Base-by-base conservation (phyloP, 2,888 invertebrate genomes). In the Mesorhabditis spiculigera region DNA sequence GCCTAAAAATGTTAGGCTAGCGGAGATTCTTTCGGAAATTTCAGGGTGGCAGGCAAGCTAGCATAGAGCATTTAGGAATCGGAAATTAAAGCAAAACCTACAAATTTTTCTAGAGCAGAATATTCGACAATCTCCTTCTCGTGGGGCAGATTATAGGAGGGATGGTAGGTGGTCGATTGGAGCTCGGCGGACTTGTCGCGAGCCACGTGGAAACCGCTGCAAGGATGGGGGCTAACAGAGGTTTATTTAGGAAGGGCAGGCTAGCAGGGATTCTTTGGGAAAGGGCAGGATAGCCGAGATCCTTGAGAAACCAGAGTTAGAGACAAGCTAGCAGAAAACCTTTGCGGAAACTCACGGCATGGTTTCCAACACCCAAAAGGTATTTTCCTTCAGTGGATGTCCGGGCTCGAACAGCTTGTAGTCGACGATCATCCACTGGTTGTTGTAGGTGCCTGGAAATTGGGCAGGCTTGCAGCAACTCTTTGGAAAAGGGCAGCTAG, bases 391-490 rank as follows among this genome's bases (percentile, higher is more conserved):
- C 8, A 50, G 58, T n/a, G 58, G 58, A 13, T 50, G 58, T 13
- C 58, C 58, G 58, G 58, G 58, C 58, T 10, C n/a, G 58, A 50
- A 50, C 10, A 50, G 58, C n/a, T 50, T 50, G n/a, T 50, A 50
- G 58, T 50, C 58, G 58, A 50, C n/a, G 58, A 50, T 50, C 58
- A 50, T 50, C 58, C 58, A 50, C n/a, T 50, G 58, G n/a, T 50
- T 50, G n/a, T 50, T 50, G 58, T 50, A 50, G 58, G 58, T 50
- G n/a, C 58, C 58, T 50, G n/a, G 3, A 50, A 50, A 2, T 50
- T 1, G 2, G n/a, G 58, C 8, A 50, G n/a, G 8, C 58, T 50
- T 50, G 8, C n/a, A 50, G 58, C 8, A 2, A 50, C 2, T n/a
- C 8, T 50, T 50, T 10, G n/a, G 8, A n/a, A 50, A 28, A 28